Evolutionary conservation across 2,797 vertebrate species (phyloP), one percentile per base, ranked within the genome.

Genomic region (Harpagifer antarcticus): DNA sequence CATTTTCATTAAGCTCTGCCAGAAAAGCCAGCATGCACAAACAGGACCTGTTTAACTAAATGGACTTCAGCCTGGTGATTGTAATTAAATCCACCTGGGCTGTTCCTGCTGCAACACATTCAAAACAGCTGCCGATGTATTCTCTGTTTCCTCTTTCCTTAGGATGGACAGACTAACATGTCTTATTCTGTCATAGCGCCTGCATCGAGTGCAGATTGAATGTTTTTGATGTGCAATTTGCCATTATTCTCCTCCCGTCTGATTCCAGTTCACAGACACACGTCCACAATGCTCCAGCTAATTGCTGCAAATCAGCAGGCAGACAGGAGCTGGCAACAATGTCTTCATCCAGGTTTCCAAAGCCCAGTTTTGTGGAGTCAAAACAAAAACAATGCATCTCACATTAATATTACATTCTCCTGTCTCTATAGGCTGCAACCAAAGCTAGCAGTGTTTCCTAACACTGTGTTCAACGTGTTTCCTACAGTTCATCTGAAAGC

Each of bases 231-330:
- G 66, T 68, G 67, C 61, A 74, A 72, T 79, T 72, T 78, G 31
- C 68, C 17, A n/a, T 76, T 66, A n/a, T 81, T 70, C 60, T 55
- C 0, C 78, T 69, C 43, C 72, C 8, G 62, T 77, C 59, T 83
- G 67, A 70, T 74, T 72, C 15, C 67, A 33, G 72, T 59, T 81
- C 86, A 27, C 27, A 72, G 57, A 78, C 70, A 48, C 52, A 40
- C 37, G 19, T 69, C 59, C 60, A 80, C 74, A 77, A 77, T 64
- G 52, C 72, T 79, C 23, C 60, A 31, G 67, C 56, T 79, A 82
- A 81, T 81, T 78, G 72, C 60, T 68, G 33, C 58, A 64, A 64
- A 74, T 64, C 73, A 27, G 75, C 9, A 44, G 49, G 70, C 68
- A 43, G 70, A 48, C 59, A 0, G 56, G 9, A 16, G 42, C 67